A percentile compares a stretch with the other conserved stretches of the same genome.
Conservation (phyloP, 2,888 invertebrate species). For the Nomada hirtipes region DNA sequence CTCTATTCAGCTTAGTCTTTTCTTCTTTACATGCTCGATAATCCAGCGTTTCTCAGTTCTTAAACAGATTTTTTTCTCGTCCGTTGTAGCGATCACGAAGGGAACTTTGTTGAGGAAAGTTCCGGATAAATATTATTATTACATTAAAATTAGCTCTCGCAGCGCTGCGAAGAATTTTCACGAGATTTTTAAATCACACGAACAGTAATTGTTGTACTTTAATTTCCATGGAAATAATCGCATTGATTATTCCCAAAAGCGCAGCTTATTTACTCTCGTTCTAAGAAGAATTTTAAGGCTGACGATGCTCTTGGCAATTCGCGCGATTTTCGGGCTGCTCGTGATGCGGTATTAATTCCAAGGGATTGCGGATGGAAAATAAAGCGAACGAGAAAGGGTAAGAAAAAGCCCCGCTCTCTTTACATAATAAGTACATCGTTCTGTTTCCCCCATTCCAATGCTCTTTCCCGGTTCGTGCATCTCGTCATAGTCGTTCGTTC, state of each 20-base stretch:
- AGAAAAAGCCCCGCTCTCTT: slow-evolving; percentile 72
- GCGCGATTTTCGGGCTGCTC: slow-evolving; percentile 12
- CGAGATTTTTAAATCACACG: not conserved
- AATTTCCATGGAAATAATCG: no score
- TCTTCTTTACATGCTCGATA: no score
- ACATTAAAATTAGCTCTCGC: no score
- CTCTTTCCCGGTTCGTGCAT: not conserved
- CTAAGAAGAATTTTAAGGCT: slow-evolving; percentile 4
- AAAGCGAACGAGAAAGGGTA: slow-evolving; percentile 58
- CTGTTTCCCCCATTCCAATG: slow-evolving; percentile 15
- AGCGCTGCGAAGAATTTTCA: not conserved
- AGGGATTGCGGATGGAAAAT: slow-evolving; percentile 73
- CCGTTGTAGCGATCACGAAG: no score
- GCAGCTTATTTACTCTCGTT: slow-evolving; percentile 12
- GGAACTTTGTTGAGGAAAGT: no score
- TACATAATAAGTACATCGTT: slow-evolving; percentile 74
- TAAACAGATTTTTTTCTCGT: no score
- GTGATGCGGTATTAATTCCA: slow-evolving; percentile 77
- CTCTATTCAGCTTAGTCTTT: no score
- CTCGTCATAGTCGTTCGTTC: slow-evolving; percentile 7
- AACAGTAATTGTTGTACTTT: no score
- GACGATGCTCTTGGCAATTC: slow-evolving; percentile 2
- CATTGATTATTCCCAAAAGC: slow-evolving; percentile 4
- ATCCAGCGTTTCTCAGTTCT: no score
- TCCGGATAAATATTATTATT: no score